Conservation (phyloP, 2,113 vertebrate genomes). For the Coregonus clupeaformis region DNA sequence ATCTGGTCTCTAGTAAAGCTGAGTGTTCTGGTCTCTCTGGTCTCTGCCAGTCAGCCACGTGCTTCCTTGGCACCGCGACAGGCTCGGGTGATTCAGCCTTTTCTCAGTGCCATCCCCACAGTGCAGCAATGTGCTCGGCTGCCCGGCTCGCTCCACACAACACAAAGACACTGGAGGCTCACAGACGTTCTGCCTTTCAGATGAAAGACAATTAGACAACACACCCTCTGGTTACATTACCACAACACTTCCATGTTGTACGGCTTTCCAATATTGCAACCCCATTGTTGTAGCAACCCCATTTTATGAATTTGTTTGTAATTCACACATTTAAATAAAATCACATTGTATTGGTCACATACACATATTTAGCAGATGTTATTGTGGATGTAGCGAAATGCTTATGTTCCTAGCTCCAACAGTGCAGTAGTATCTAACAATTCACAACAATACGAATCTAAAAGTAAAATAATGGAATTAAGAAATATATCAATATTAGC, state of each 20-base stretch:
- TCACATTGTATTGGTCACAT: too few species aligned
- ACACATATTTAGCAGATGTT: too few species aligned
- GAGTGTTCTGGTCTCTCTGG: not conserved
- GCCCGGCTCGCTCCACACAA: not conserved
- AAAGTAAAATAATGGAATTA: too few species aligned
- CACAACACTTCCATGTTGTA: not conserved
- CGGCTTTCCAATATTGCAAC: not conserved
- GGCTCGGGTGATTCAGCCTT: constrained; percentile 28
- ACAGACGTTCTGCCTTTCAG: not conserved
- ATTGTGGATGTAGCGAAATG: too few species aligned
- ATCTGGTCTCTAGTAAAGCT: not conserved
- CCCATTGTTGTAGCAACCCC: not conserved
- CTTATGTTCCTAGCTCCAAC: too few species aligned
- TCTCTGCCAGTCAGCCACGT: constrained; percentile 30
- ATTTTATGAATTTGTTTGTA: not conserved
- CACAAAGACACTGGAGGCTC: too few species aligned
- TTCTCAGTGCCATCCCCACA: constrained; percentile 18
- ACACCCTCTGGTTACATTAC: constrained; percentile 38
- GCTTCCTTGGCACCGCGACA: constrained; percentile 23
- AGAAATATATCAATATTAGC: too few species aligned
- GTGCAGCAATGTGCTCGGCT: constrained; percentile 14
- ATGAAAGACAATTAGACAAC: constrained; percentile 26
- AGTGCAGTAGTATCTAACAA: too few species aligned
- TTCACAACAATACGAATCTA: too few species aligned
- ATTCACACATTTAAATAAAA: not conserved